phyloP scores from a whole-genome alignment of 2,888 invertebrate species.

The Platycheirus albimanus region DNA sequence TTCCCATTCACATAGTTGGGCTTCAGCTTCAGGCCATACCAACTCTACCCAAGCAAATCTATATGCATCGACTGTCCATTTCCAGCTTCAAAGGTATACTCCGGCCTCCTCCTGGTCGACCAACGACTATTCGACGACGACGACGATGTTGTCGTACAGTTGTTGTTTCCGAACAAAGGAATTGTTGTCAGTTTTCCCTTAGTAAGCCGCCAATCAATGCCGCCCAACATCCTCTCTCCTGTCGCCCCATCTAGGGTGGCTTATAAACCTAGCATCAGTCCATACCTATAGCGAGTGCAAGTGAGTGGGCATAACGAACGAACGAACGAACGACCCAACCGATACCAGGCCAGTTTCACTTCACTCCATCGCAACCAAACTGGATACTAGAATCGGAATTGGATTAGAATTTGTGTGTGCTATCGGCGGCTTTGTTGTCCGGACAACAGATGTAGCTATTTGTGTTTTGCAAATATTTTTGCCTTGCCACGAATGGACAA shows the following conservation, averaged over 20 bases:
- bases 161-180: slow-evolving; percentile 68
- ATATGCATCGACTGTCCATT: slow-evolving; percentile 50
- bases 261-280: slow-evolving; percentile 40
- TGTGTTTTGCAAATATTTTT: slow-evolving; percentile 47
- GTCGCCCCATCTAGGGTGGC: slow-evolving; percentile 41
- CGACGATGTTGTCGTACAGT: slow-evolving; percentile 20
- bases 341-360: slow-evolving; percentile 11
- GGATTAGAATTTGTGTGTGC: slow-evolving; percentile 67
- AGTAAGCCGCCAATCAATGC: slow-evolving; percentile 73
- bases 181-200: slow-evolving; percentile 73
- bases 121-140: slow-evolving; percentile 12
- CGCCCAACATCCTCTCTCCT: slow-evolving; percentile 61
- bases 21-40: slow-evolving; percentile 25
- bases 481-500: slow-evolving; percentile 37
- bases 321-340: neutral
- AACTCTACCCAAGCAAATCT: slow-evolving; percentile 7
- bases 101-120: slow-evolving; percentile 25
- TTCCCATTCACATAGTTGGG: slow-evolving; percentile 62
- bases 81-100: slow-evolving; percentile 17
- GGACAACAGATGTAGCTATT: slow-evolving; percentile 70
- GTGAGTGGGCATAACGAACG: slow-evolving; percentile 62
- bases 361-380: neutral
- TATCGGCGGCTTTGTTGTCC: slow-evolving; percentile 44
- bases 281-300: slow-evolving; percentile 14
- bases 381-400: slow-evolving; percentile 62